Percentiles rank a stretch among this genome's conserved stretches.
These are phyloP conservation scores for Picathartes gymnocephalus DNA, from an alignment of 2,113 vertebrate species.

Conservation along the genomic window DNA sequence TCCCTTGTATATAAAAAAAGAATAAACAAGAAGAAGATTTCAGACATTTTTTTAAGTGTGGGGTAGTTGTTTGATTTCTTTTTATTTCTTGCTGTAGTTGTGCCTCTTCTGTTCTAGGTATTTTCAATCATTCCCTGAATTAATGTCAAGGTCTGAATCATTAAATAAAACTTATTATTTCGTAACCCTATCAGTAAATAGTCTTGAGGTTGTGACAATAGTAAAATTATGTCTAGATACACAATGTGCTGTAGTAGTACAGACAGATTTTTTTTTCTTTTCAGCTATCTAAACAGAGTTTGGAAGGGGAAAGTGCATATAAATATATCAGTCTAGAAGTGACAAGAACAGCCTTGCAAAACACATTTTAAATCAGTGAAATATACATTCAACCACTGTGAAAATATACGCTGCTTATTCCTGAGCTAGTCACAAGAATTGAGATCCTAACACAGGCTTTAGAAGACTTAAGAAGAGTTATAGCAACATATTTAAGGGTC, in stretches of 20 bases:
- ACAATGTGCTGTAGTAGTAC: neutral
- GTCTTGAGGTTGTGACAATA: neutral
- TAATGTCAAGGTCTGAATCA: neutral
- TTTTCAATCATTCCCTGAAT: neutral
- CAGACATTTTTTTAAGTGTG: neutral
- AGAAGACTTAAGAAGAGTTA: conserved; percentile 42
- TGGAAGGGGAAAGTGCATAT: neutral
- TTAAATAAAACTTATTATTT: neutral
- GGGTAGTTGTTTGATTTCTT: neutral
- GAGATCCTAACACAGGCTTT: neutral
- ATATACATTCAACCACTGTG: neutral
- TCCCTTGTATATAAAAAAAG: neutral
- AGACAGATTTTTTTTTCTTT: neutral
- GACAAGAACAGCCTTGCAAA: conserved; percentile 27
- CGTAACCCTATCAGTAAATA: neutral
- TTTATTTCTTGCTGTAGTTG: rapidly evolving
- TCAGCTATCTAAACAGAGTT: conserved; percentile 35
- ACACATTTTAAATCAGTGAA: conserved; percentile 43
- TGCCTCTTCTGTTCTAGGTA: neutral
- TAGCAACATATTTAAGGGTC: neutral
- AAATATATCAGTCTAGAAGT: conserved; percentile 39
- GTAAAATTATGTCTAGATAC: neutral
- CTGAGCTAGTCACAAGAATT: conserved; percentile 23
- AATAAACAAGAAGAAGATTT: neutral
- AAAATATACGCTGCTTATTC: conserved; percentile 48